Percentiles rank a stretch among this genome's conserved stretches.
phyloP scores from a whole-genome alignment of 2,888 invertebrate genomes.

The Caenorhabditis imperialis region DNA sequence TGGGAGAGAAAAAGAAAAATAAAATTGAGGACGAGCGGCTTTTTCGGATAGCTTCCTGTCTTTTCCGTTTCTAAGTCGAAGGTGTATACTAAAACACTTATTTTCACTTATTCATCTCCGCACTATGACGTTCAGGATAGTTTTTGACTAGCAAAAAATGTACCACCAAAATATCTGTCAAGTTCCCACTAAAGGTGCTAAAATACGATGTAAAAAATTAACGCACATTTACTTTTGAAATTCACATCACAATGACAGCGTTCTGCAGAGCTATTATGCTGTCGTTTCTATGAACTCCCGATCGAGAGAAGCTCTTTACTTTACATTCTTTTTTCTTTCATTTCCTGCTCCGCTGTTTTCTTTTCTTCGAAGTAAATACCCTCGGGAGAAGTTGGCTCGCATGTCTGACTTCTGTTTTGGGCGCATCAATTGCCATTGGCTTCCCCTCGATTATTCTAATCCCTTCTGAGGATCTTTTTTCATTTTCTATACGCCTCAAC shows the following conservation, averaged over 20 bases:
- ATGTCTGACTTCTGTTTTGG: constrained; percentile 49
- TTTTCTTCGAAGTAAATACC: constrained; percentile 43
- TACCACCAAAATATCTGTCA: too few relatives aligned
- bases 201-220: too few relatives aligned
- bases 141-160: too few relatives aligned
- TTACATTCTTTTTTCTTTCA: constrained; percentile 33
- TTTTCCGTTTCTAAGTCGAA: too few relatives aligned
- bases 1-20: constrained; percentile 4
- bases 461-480: constrained; percentile 25
- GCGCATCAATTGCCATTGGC: constrained; percentile 49
- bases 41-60: constrained; percentile 16
- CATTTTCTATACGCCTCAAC: constrained; percentile 2
- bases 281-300: too few relatives aligned
- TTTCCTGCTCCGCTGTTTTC: constrained; percentile 33
- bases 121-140: too few relatives aligned
- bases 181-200: too few relatives aligned
- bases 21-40: constrained; percentile 7
- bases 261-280: constrained; percentile 23
- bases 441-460: constrained; percentile 50
- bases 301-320: too few relatives aligned
- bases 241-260: constrained; percentile 6
- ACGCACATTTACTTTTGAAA: too few relatives aligned
- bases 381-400: constrained; percentile 32
- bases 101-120: too few relatives aligned
- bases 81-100: too few relatives aligned